Percentiles rank a stretch among this genome's conserved stretches.
Conservation (phyloP, 2,113 vertebrate genomes). For the Elanoides forficatus region DNA sequence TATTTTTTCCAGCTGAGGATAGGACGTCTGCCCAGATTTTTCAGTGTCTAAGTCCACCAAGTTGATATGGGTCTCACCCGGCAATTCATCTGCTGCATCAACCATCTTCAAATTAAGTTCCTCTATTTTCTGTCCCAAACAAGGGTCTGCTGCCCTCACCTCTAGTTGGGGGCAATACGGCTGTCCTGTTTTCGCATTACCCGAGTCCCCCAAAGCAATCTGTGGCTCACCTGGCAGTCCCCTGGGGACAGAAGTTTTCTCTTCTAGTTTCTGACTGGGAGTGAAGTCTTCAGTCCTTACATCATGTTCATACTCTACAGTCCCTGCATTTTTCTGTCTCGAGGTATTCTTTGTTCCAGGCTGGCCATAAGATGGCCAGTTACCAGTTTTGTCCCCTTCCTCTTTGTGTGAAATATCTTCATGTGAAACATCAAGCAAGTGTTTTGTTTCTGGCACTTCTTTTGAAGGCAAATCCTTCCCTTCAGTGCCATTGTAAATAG, state of each 20-base stretch:
- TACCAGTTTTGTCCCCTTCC: neutral
- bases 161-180: neutral
- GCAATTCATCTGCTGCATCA: neutral
- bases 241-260: neutral
- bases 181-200: neutral
- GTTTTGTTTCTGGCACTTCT: neutral
- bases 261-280: neutral
- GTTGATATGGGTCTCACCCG: neutral
- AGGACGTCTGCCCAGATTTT: neutral
- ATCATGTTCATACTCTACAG: conserved; percentile 60
- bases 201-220: neutral
- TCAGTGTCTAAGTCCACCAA: neutral
- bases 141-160: neutral
- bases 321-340: neutral
- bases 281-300: conserved; percentile 9
- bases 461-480: neutral
- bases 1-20: neutral
- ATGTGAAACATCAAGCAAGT: neutral
- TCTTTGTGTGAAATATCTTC: neutral
- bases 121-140: neutral
- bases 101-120: neutral
- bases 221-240: neutral
- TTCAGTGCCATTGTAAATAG: neutral
- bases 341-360: neutral
- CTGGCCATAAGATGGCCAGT: neutral